Percentiles rank a stretch among this genome's conserved stretches.
These are phyloP conservation scores for Byasa hedistus DNA, from an alignment of 2,888 invertebrate species.

Conservation along the genomic window DNA sequence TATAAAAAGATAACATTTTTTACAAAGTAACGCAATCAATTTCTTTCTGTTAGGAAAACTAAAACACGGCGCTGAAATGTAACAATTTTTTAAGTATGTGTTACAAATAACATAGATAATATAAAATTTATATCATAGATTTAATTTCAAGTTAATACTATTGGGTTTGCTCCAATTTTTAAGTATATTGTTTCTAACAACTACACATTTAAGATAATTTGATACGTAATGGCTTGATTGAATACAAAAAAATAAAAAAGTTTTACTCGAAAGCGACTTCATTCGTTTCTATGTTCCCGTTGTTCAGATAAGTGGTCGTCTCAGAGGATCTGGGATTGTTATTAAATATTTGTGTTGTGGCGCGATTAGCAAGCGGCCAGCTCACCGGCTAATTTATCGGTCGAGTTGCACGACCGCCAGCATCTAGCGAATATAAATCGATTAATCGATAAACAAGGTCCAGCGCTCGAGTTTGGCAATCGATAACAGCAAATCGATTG, in stretches of 20 bases:
- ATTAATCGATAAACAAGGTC: conserved; percentile 42
- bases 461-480: conserved; percentile 31
- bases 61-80: too few relatives aligned
- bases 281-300: conserved; percentile 43
- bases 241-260: background rate
- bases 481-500: conserved; percentile 25
- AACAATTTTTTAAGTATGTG: too few relatives aligned
- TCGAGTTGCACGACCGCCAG: conserved; percentile 39
- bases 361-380: conserved; percentile 71
- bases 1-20: too few relatives aligned
- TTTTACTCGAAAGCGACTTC: conserved; percentile 7
- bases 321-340: conserved; percentile 74
- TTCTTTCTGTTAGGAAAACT: too few relatives aligned
- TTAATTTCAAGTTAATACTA: too few relatives aligned
- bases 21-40: too few relatives aligned
- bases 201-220: background rate
- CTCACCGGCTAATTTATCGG: conserved; percentile 73
- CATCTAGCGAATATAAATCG: conserved; percentile 36
- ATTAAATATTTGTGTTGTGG: conserved; percentile 80
- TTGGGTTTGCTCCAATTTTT: too few relatives aligned
- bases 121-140: too few relatives aligned
- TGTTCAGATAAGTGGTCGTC: conserved; percentile 77
- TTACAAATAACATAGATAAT: too few relatives aligned
- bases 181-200: too few relatives aligned
- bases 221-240: background rate